Evolutionary conservation across 2,113 vertebrate species (phyloP), one percentile per base, ranked within the genome.

Genomic region (Notiomystis cincta): DNA sequence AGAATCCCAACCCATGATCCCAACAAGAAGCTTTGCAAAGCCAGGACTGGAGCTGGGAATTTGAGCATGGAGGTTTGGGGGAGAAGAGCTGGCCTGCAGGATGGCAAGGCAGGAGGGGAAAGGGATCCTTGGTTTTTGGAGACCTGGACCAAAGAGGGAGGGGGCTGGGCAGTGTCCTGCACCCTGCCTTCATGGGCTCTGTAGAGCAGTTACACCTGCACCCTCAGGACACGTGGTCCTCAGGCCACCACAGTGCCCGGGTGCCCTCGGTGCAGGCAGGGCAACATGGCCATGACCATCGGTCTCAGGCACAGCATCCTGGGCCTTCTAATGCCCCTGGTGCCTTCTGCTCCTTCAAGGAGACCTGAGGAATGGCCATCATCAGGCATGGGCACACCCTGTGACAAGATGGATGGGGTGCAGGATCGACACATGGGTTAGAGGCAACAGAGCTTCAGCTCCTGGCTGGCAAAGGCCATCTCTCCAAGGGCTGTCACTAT

Each of bases 161-260:
- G 30, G 6, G 4, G 37, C 13, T 35, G 12, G 9, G 22, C 4
- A 10, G 23, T 7, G 24, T 10, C 11, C 35, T 1, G 2, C 50
- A 31, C 11, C 25, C 0, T 0, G 3, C 64, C n/a, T 48, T 31
- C n/a, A 23, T 0, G 1, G 23, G 62, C 23, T 50, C 30, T 23
- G 11, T 14, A 33, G 4, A 50, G 56, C 80, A 73, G 24, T 33
- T 37, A 24, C 6, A 3, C 15, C 18, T 25, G 4, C 28, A 24
- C 11, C 24, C 18, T 57, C 15, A 56, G 51, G 11, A 38, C n/a
- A 42, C 2, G 0, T 1, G 18, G 42, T 37, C 70, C 60, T 58
- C 0, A 0, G 82, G 47, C 22, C 73, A 65, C 20, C 2, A 0
- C 3, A 0, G 22, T 2, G 35, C 7, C 31, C 1, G 0, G 2